phyloP scores from a whole-genome alignment of 2,797 vertebrate species.

The Erithacus rubecula region DNA sequence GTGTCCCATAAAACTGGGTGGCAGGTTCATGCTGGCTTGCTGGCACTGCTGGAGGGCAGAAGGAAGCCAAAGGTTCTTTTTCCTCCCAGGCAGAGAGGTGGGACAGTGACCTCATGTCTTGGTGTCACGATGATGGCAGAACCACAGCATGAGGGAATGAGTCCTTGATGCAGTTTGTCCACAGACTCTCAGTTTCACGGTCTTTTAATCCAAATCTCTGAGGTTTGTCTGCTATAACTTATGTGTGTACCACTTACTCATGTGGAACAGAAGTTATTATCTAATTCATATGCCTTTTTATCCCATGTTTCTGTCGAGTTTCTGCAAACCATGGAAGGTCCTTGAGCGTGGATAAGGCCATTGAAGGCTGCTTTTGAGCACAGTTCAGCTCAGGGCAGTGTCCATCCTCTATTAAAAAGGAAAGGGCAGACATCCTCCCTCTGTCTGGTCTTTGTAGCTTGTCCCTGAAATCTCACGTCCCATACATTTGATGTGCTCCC shows the following conservation, averaged over 20 bases:
- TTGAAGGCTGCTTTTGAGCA: neutral
- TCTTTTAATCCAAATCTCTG: neutral
- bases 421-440: neutral
- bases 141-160: neutral
- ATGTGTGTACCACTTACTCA: neutral
- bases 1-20: neutral
- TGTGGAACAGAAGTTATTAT: neutral
- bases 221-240: neutral
- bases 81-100: neutral
- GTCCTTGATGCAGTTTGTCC: neutral
- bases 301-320: neutral
- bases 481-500: neutral
- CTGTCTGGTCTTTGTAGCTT: neutral
- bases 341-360: neutral
- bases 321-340: neutral
- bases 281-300: neutral
- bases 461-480: neutral
- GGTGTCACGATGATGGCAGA: rapidly evolving
- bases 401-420: neutral
- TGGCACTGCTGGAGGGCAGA: neutral
- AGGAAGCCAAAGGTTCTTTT: neutral
- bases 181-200: neutral
- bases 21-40: neutral
- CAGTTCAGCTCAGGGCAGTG: neutral
- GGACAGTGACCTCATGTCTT: neutral